Conservation (phyloP, 2,888 invertebrate species). For the Dynastes hyllus region DNA sequence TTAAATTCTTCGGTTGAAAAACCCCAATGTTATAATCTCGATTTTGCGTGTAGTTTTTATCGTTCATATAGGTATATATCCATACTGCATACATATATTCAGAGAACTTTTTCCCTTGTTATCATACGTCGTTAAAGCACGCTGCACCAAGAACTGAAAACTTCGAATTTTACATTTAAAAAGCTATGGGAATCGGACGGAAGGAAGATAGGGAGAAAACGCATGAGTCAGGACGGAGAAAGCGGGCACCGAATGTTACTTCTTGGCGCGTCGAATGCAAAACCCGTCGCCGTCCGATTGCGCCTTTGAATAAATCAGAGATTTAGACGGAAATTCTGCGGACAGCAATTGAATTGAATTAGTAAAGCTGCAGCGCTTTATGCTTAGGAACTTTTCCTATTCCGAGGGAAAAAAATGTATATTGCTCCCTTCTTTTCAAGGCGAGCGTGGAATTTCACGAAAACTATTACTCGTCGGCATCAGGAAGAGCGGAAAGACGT, state of each 20-base stretch:
- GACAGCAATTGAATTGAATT: conserved; percentile 45
- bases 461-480: conserved; percentile 25
- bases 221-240: not conserved
- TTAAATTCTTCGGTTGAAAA: too few species aligned
- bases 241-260: conserved; percentile 24
- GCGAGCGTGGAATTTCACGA: conserved; percentile 8
- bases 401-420: conserved; percentile 23
- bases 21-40: too few species aligned
- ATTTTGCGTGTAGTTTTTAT: too few species aligned
- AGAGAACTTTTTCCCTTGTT: conserved; percentile 15
- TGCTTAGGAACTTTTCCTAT: conserved; percentile 12
- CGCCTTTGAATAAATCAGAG: conserved; percentile 45
- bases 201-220: conserved; percentile 9
- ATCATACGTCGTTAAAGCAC: conserved; percentile 28
- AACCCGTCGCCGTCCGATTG: conserved; percentile 36
- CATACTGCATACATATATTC: not conserved
- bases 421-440: conserved; percentile 20
- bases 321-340: conserved; percentile 35
- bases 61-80: too few species aligned
- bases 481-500: not conserved
- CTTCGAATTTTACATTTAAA: conserved; percentile 24
- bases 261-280: conserved; percentile 31
- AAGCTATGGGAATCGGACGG: conserved; percentile 25
- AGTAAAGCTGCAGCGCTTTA: conserved; percentile 37
- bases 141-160: conserved; percentile 8